Evolutionary conservation across 2,797 vertebrate genomes (phyloP).

Genomic region (Malacoctenus gilli): DNA sequence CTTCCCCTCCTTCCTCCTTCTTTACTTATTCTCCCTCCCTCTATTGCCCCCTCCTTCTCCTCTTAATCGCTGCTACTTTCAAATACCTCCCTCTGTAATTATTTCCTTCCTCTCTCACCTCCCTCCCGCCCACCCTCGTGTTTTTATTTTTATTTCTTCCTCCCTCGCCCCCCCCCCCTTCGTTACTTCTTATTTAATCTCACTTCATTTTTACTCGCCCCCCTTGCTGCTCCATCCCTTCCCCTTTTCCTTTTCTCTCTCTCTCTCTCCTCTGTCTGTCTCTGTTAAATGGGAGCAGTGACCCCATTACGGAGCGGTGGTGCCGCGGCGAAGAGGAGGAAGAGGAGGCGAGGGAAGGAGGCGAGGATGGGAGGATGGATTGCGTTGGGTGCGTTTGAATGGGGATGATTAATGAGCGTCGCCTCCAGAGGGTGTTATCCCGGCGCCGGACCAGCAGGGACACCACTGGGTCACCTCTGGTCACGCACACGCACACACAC

Average conservation of each 20-base stretch:
- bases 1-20: constrained; percentile 1
- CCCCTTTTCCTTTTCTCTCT: constrained; percentile 28
- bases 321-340: constrained; percentile 50
- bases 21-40: constrained; percentile 42
- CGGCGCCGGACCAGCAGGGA: constrained; percentile 73
- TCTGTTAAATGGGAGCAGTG: constrained; percentile 80
- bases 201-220: constrained; percentile 50
- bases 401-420: constrained; percentile 78
- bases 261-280: constrained; percentile 57
- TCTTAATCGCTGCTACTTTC: constrained; percentile 65
- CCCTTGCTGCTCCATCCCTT: constrained; percentile 11
- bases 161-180: constrained; percentile 58
- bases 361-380: constrained; percentile 70
- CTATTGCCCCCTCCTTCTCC: constrained; percentile 54
- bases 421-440: constrained; percentile 73
- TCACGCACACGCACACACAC: constrained; percentile 34
- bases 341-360: constrained; percentile 64
- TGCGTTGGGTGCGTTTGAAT: constrained; percentile 68
- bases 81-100: constrained; percentile 72
- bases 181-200: constrained; percentile 77
- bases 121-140: constrained; percentile 27
- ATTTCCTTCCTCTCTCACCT: constrained; percentile 53
- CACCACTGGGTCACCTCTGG: constrained; percentile 72
- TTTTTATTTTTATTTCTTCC: constrained; percentile 54
- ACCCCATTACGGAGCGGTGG: constrained; percentile 74